phyloP scores from a whole-genome alignment of 2,797 vertebrate genomes.

The Xenopus petersii region DNA sequence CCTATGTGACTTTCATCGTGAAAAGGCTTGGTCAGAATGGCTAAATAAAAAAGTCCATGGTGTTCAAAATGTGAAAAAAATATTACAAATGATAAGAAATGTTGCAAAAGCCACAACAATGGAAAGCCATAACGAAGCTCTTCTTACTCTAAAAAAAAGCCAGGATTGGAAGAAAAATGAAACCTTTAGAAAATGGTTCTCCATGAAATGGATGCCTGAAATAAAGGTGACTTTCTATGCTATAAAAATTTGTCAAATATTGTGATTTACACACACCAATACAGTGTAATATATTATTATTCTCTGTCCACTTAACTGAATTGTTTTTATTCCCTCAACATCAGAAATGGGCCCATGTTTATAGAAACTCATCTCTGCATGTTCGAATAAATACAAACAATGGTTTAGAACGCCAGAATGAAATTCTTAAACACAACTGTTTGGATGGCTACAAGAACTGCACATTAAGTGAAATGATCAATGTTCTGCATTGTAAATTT shows the following conservation, averaged over 20 bases:
- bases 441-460: not conserved
- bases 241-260: not conserved
- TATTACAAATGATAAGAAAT: not conserved
- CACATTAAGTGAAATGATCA: not conserved
- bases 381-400: constrained; percentile 7
- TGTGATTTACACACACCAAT: not conserved
- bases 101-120: not conserved
- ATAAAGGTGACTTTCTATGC: not conserved
- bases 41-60: constrained; percentile 1
- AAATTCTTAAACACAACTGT: not conserved
- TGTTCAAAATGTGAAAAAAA: not conserved
- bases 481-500: not conserved
- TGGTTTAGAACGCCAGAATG: not conserved
- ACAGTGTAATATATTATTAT: not conserved
- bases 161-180: not conserved
- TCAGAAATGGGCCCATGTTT: constrained; percentile 5
- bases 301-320: not conserved
- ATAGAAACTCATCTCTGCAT: not conserved
- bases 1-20: constrained; percentile 4
- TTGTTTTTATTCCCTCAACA: not conserved
- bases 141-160: not conserved
- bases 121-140: not conserved
- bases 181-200: not conserved
- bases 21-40: constrained; percentile 4
- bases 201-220: not conserved